phyloP scores from a whole-genome alignment of 2,113 vertebrate genomes.

The Ginglymostoma cirratum region DNA sequence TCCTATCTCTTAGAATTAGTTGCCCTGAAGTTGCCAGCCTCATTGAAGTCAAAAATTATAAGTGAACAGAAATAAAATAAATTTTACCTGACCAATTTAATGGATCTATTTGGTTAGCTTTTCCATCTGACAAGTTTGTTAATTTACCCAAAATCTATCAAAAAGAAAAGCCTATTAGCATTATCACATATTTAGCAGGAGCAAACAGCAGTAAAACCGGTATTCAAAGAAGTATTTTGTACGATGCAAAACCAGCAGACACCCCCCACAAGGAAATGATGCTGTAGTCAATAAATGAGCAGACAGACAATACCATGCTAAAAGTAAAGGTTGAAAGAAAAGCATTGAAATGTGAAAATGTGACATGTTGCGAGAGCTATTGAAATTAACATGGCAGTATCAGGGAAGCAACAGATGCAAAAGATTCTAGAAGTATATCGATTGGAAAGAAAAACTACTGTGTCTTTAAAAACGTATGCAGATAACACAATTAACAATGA shows the following conservation, averaged over 20 bases:
- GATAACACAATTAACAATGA: not conserved
- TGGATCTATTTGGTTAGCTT: constrained; percentile 30
- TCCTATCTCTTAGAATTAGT: not conserved
- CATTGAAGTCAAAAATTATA: constrained; percentile 33
- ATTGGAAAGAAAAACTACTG: not conserved
- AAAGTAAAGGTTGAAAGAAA: not conserved
- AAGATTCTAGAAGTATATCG: not conserved
- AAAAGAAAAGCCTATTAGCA: constrained; percentile 37
- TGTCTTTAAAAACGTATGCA: not conserved
- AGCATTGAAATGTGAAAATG: not conserved
- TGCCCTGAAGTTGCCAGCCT: constrained; percentile 15
- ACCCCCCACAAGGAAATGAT: not conserved
- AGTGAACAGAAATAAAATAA: constrained; percentile 30
- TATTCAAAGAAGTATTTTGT: constrained; percentile 1
- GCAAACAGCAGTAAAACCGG: constrained; percentile 20
- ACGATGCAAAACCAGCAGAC: constrained; percentile 10
- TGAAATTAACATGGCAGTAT: not conserved
- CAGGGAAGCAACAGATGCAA: not conserved
- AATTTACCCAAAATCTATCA: constrained; percentile 37
- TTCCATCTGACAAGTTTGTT: constrained; percentile 35
- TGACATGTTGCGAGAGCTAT: not conserved
- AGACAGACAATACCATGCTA: not conserved
- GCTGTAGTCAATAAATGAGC: not conserved
- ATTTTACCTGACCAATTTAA: constrained; percentile 35
- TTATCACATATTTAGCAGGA: constrained; percentile 31